Evolutionary conservation across 2,888 invertebrate species (phyloP).

Genomic region (Drosophila algonquin): DNA sequence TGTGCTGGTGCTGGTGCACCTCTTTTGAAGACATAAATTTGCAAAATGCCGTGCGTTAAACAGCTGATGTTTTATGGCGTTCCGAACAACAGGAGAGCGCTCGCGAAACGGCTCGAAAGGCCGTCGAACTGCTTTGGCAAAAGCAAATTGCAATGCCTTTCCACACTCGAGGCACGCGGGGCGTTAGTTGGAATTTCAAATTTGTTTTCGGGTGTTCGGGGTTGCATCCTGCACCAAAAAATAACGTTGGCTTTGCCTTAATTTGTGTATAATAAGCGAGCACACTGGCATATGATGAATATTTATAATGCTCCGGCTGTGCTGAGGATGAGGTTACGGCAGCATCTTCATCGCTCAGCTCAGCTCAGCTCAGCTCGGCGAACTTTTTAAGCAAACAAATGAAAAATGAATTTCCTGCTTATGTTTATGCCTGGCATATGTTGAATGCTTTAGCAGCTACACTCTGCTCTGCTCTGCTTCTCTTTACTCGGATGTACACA

Average conservation of each 20-base stretch:
- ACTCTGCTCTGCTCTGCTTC: slow-evolving; percentile 3
- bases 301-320: slow-evolving; percentile 62
- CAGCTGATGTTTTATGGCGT: slow-evolving; percentile 70
- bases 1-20: slow-evolving; percentile 30
- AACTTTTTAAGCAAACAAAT: slow-evolving; percentile 72
- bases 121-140: slow-evolving; percentile 60
- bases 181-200: slow-evolving; percentile 71
- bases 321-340: slow-evolving; percentile 5
- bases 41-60: slow-evolving; percentile 59
- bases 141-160: slow-evolving; percentile 63
- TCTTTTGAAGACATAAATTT: slow-evolving; percentile 66
- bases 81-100: slow-evolving; percentile 24
- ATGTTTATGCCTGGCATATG: slow-evolving; percentile 78
- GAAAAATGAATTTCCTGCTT: slow-evolving; percentile 79
- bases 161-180: slow-evolving; percentile 31
- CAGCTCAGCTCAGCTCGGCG: slow-evolving; percentile 29
- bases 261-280: slow-evolving; percentile 76
- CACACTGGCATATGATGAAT: slow-evolving; percentile 70
- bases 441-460: slow-evolving; percentile 59
- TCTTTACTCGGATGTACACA: slow-evolving; percentile 6
- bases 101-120: slow-evolving; percentile 44
- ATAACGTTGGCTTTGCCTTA: slow-evolving; percentile 51
- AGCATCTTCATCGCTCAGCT: slow-evolving; percentile 51
- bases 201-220: slow-evolving; percentile 51
- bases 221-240: slow-evolving; percentile 10